Conservation (phyloP, 1,140 invertebrate genomes). For the Caenorhabditis brenneri region DNA sequence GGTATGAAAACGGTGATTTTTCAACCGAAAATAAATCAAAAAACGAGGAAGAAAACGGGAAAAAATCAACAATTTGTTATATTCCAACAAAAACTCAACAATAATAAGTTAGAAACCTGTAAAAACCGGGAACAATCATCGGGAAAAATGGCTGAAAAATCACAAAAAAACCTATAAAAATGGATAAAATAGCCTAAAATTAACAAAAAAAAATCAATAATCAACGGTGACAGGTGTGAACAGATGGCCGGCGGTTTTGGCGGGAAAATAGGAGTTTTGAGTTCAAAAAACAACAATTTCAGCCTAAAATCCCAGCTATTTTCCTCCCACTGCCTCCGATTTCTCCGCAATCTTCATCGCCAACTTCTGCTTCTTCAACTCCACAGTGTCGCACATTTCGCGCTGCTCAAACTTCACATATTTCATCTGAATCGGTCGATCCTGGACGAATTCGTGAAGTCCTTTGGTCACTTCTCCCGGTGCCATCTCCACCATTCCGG, state of each 20-base stretch:
- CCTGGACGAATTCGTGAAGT: constrained; percentile 58
- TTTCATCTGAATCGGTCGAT: constrained; percentile 45
- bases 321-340: neutral
- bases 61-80: neutral
- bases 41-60: neutral
- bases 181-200: neutral
- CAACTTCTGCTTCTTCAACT: constrained; percentile 56
- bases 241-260: no score
- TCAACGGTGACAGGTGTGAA: no score
- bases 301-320: neutral
- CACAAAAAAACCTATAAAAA: no score
- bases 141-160: no score
- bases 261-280: neutral
- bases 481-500: neutral
- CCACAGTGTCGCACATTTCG: constrained; percentile 56
- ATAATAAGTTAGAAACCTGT: neutral
- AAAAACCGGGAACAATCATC: no score
- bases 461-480: constrained; percentile 43
- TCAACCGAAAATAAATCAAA: neutral
- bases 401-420: constrained; percentile 59
- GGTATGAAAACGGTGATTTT: neutral
- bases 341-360: constrained; percentile 14
- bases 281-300: neutral
- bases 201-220: no score
- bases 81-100: no score